Base-by-base conservation (phyloP, 2,888 invertebrate genomes). In the Melieria omissa region DNA sequence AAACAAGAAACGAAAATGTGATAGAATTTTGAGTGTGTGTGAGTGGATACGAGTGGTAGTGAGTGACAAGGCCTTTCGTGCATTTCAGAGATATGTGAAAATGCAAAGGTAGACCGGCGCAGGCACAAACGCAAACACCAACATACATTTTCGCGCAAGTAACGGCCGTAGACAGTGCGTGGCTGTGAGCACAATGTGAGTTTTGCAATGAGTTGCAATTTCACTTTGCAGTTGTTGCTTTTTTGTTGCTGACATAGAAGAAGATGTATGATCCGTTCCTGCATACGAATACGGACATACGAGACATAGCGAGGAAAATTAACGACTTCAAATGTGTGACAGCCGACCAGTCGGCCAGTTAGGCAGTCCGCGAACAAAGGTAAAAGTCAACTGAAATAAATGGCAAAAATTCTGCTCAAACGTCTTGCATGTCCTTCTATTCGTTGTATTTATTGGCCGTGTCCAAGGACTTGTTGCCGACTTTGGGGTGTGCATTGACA, bases 181-280 rank as follows among this genome's bases (percentile, higher is more conserved):
- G 63, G 44, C 60, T 49, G 45, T 82, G 79, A 82, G 78, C 80
- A 82, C 77, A 81, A 81, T 81, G 80, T 83, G 83, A 82, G 80
- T 80, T 78, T 78, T 76, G 81, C 79, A 81, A 80, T 80, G 79
- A 79, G 80, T 81, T 82, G 80, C 81, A 82, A 82, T 82, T 80
- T 81, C 79, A 78, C 82, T 41, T 76, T 76, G 78, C 79, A 78
- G 76, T 61, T 45, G 29, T 42, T 55, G 64, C 58, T 57, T 60
- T 58, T 71, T 66, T 65, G 10, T 67, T 73, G 76, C 77, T 75
- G 77, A 71, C 72, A 72, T 70, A 74, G 73, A 74, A 71, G 74
- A 71, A 73, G 74, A 71, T 65, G 58, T 66, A 74, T 57, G 69
- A 61, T 61, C 41, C 42, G 16, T 8, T 29, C 29, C 29, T 29